phyloP scores from a whole-genome alignment of 2,888 invertebrate species.

The Melieria picta region DNA sequence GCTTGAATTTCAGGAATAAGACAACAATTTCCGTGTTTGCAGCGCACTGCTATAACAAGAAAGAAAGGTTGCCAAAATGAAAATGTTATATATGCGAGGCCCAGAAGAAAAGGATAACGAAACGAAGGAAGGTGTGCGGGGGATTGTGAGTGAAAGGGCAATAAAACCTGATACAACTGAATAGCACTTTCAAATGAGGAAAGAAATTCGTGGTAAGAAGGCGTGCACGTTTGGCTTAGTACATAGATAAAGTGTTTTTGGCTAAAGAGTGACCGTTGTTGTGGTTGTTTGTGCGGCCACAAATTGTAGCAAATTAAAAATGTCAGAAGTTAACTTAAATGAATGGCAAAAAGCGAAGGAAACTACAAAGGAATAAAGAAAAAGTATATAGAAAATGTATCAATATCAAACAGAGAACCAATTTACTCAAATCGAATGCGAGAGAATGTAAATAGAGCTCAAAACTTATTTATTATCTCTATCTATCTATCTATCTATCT shows the following conservation, averaged over 20 bases:
- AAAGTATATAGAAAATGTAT: background rate
- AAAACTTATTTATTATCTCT: background rate
- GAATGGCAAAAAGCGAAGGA: background rate
- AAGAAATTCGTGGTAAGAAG: too few species aligned
- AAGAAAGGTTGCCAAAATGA: background rate
- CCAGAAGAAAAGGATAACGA: background rate
- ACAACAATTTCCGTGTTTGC: conserved; percentile 6
- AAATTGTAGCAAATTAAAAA: too few species aligned
- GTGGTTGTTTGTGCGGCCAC: background rate
- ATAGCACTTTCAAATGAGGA: too few species aligned
- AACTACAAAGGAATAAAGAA: background rate
- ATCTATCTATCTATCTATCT: too few species aligned
- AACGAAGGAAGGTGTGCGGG: background rate
- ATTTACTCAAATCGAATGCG: background rate
- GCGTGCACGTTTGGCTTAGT: background rate
- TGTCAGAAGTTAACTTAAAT: background rate
- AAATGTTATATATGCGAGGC: background rate
- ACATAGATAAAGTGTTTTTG: background rate
- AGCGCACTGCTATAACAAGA: background rate
- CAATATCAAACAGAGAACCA: background rate
- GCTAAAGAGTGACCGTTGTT: background rate
- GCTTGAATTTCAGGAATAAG: background rate
- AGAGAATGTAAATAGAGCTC: background rate
- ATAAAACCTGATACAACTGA: too few species aligned
- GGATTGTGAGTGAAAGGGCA: background rate